These are phyloP conservation scores for Agonopterix heracliana DNA, from an alignment of 2,888 invertebrate genomes.

Conservation along the genomic window DNA sequence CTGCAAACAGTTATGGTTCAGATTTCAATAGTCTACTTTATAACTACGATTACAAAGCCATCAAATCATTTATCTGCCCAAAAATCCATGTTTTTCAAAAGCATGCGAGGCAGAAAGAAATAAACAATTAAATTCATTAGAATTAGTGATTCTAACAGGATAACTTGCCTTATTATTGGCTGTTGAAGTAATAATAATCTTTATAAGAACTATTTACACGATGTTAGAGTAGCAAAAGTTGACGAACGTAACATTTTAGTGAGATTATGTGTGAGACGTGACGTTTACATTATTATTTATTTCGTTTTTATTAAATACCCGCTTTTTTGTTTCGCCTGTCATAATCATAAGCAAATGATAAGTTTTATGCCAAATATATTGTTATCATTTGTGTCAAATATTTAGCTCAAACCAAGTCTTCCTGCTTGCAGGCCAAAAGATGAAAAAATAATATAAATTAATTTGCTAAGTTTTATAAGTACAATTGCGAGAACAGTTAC, in stretches of 20 bases:
- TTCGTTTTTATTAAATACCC: too few species aligned
- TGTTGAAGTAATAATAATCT: slow-evolving; percentile 36
- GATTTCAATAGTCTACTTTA: too few species aligned
- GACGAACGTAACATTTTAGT: slow-evolving; percentile 17
- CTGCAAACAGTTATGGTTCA: too few species aligned
- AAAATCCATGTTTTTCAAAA: too few species aligned
- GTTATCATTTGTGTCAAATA: slow-evolving; percentile 5
- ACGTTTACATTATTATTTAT: slow-evolving; percentile 3
- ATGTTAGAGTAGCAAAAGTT: slow-evolving; percentile 16
- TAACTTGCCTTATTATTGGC: slow-evolving; percentile 66
- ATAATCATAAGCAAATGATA: slow-evolving; percentile 3
- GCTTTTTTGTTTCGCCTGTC: not conserved
- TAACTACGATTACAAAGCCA: too few species aligned
- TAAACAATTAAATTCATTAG: too few species aligned
- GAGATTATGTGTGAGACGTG: slow-evolving; percentile 14
- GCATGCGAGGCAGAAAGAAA: too few species aligned
- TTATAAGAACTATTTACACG: slow-evolving; percentile 29
- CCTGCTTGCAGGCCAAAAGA: slow-evolving; percentile 23
- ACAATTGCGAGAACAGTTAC: too few species aligned
- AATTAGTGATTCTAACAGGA: slow-evolving; percentile 33
- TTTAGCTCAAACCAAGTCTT: slow-evolving; percentile 32
- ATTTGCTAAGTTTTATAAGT: not conserved
- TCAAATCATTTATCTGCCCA: too few species aligned
- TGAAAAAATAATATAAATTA: not conserved
- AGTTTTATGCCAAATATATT: slow-evolving; percentile 12